Base-by-base conservation (phyloP, 2,797 vertebrate species). In the Oreochromis grahami region DNA sequence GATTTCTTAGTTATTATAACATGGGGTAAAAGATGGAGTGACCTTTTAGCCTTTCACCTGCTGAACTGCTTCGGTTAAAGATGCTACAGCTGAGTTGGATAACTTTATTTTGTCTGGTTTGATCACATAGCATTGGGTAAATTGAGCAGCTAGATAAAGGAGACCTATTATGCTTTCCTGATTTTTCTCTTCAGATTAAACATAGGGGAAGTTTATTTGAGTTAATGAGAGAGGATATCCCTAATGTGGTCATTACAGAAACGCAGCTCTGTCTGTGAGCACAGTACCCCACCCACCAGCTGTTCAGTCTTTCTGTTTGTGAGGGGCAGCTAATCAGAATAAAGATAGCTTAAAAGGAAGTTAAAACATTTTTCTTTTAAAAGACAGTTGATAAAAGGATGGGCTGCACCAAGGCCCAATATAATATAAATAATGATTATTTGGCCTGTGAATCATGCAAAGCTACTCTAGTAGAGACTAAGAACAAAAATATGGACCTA, bases 31-130 rank as follows among this genome's bases (percentile, higher is more conserved):
- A 84, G 81, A 87, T 58, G 26, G 5, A 15, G 34, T 85, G 82
- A 89, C 88, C 85, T 80, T 90, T 90, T 86, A 77, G 38, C 85
- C 86, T 92, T 86, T 93, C 12, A 86, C 87, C 70, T 74, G 8
- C 34, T 88, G 76, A 86, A 76, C 83, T 72, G 74, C 77, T 77
- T 80, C 5, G 48, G 17, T 50, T 76, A 5, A 68, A 80, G 56
- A 68, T 50, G 38, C n/a, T 72, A 34, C 26, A 55, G 26, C 11
- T 65, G 43, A 13, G 50, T 36, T 36, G 15, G 26, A 36, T 11
- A 77, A 65, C 34, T 38, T 14, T 41, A 58, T 10, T 70, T 70
- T 45, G 32, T 63, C 58, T 63, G 34, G 15, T 65, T 50, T 52
- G 68, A 80, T 82, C 29, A 24, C 19, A 52, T 58, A 19, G 24